These are phyloP conservation scores for Octonoba sinensis DNA, from an alignment of 2,888 invertebrate genomes.

Conservation along the genomic window DNA sequence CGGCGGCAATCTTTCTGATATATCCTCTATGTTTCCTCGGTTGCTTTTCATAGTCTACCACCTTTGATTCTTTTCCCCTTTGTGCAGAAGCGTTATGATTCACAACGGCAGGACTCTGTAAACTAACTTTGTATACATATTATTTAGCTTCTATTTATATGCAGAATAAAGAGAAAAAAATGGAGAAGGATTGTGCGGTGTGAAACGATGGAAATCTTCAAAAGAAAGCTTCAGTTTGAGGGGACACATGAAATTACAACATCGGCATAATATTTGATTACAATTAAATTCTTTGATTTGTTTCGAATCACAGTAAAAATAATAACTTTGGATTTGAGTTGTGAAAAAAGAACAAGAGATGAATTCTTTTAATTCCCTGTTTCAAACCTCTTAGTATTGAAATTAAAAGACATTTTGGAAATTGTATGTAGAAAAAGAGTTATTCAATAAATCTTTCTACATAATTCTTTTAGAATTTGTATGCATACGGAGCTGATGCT, in stretches of 20 bases:
- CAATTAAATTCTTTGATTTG: too few relatives aligned
- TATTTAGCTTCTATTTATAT: conserved; percentile 49
- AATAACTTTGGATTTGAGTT: too few relatives aligned
- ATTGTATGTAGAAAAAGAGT: too few relatives aligned
- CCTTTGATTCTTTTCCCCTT: conserved; percentile 28
- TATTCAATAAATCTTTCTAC: too few relatives aligned
- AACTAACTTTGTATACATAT: conserved; percentile 46
- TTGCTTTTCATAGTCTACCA: conserved; percentile 55
- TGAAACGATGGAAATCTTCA: conserved; percentile 45
- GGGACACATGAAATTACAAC: background rate
- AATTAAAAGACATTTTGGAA: too few relatives aligned
- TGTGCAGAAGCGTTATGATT: conserved; percentile 40
- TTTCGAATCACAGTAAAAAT: too few relatives aligned
- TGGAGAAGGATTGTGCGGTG: conserved; percentile 34
- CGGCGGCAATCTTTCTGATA: conserved; percentile 17
- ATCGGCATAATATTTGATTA: too few relatives aligned
- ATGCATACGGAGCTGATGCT: too few relatives aligned
- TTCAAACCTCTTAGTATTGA: too few relatives aligned
- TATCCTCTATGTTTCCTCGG: conserved; percentile 41
- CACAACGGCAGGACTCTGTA: conserved; percentile 11
- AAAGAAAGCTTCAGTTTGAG: conserved; percentile 3
- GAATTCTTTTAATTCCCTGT: too few relatives aligned
- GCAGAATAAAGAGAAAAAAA: conserved; percentile 23
- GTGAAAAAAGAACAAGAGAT: too few relatives aligned
- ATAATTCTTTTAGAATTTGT: too few relatives aligned